Percentiles rank a stretch among this genome's conserved stretches.
These are phyloP conservation scores for Australoheros facetus DNA, from an alignment of 2,797 vertebrate genomes.

Conservation along the genomic window DNA sequence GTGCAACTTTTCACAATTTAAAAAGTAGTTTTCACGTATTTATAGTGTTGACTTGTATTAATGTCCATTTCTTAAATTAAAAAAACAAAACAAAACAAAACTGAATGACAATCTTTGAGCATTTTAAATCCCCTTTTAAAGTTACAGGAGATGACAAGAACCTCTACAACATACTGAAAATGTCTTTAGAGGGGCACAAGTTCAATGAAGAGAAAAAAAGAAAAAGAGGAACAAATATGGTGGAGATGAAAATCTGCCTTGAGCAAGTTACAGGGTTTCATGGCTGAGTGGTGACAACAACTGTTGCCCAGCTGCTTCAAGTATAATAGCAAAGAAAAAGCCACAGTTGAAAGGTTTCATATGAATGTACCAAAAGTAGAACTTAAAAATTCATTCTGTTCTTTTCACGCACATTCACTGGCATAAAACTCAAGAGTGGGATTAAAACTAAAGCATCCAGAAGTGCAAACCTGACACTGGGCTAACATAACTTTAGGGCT, in stretches of 20 bases:
- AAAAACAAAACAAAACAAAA: background rate
- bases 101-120: background rate
- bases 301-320: conserved; percentile 6
- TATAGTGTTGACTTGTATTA: too few species aligned
- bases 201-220: background rate
- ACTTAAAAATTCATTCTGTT: background rate
- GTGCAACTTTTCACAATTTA: conserved; percentile 45
- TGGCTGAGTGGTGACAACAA: conserved; percentile 26
- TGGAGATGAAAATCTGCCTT: background rate
- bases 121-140: background rate
- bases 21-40: background rate
- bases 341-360: conserved; percentile 4
- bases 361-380: background rate
- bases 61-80: background rate
- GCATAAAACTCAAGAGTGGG: too few species aligned
- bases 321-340: conserved; percentile 15
- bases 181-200: background rate
- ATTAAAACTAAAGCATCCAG: background rate
- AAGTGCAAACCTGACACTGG: background rate
- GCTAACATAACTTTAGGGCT: background rate
- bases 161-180: background rate
- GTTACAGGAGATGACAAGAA: background rate
- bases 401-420: background rate
- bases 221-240: conserved; percentile 7
- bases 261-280: conserved; percentile 22